Evolutionary conservation across 2,797 vertebrate species (phyloP), one percentile per base, ranked within the genome.

Genomic region (Hyperoplus lanceolatus): DNA sequence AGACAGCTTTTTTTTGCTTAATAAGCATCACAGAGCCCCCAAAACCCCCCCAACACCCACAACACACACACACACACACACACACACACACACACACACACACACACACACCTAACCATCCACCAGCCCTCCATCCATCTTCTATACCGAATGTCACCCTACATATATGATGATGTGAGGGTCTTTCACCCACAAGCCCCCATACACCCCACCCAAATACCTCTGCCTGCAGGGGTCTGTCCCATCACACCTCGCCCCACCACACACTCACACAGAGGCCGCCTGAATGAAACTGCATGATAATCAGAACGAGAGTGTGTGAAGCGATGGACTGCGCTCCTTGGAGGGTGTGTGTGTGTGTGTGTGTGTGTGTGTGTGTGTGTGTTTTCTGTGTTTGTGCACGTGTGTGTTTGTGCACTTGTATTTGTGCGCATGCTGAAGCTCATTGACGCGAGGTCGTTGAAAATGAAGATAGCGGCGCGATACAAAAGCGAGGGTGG

Each of bases 401-500:
- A 3, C 29, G 29, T 29, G 29, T 29, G 29, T 29, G 29, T 4
- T 7, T 3, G 59, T 4, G 14, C 29, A 29, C 29, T 29, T 29
- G 29, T 39, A 42, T 16, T 38, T 42, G 73, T 57, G 72, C 66
- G 29, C 15, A 7, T 45, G 15, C 18, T 8, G 55, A 67, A 73
- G 75, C 84, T 79, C 60, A 80, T 82, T 91, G 74, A 87, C 90
- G 88, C 50, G 75, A 85, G 88, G 75, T 89, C 4, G 60, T 78
- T 84, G 81, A 91, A 92, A 92, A 89, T 91, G 84, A 90, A 89
- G 82, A 90, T 85, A 49, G 64, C 46, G 11, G 53, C 4, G 14
- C 8, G 21, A 92, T 84, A 92, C 89, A 93, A 93, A 94, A 88
- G 89, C 80, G 73, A 76, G 77, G 89, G 87, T 7, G 86, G 81